Base-by-base conservation (phyloP, 2,797 vertebrate genomes). In the Brachyalestes nurse region DNA sequence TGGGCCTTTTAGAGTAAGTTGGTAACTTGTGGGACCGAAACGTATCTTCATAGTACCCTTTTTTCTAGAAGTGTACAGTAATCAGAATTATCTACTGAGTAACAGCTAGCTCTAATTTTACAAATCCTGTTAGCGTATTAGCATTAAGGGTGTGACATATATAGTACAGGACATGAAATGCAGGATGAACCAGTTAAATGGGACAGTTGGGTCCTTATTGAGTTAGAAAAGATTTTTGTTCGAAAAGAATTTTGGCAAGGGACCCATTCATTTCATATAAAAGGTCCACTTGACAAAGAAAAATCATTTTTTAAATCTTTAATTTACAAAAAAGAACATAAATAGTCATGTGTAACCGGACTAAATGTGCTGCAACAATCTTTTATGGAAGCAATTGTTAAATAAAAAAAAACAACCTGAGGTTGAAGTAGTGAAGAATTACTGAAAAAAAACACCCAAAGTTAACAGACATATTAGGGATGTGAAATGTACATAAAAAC, bases 321-420 rank as follows among this genome's bases (percentile, higher is more conserved):
- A 82, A 82, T 86, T 85, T 81, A 86, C 62, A 82, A 86, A 83
- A 77, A 9, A 23, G 51, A 72, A 62, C 28, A 60, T 13, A 25
- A 75, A 67, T 17, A 77, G 38, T 53, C 6, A 42, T 14, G 58
- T 34, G 62, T 45, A 73, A 17, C 47, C 40, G 17, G 21, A 6
- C 53, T 19, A 58, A 42, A 34, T 19, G 21, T 23, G 55, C 40
- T 45, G 16, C 9, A 55, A 21, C 28, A 17, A 28, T 65, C 7
- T 4, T 66, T 45, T 47, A 55, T 47, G 42, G 23, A 74, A 23
- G n/a, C 23, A 25, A 34, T 53, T 34, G 49, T 79, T 53, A 10
- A 53, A 57, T 58, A 69, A 58, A n/a, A 58, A 19, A 60, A 58
- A 74, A 62, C 42, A 45, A 45, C 47, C 49, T 72, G 71, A 67